phyloP scores from a whole-genome alignment of 2,888 invertebrate genomes.

The Chaetogeoica ovagalla region DNA sequence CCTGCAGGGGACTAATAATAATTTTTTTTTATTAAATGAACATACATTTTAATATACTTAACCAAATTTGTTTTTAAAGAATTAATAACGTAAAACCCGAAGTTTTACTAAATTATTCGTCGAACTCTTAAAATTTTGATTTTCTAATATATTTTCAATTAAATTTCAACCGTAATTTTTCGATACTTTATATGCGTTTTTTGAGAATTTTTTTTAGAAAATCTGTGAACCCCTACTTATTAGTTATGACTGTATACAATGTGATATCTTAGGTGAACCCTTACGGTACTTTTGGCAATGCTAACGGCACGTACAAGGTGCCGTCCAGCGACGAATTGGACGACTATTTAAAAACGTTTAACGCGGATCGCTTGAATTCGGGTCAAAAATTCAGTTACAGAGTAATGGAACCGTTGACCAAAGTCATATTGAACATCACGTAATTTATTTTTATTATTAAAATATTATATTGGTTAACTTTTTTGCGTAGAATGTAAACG shows the following conservation, averaged over 20 bases:
- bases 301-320: not conserved
- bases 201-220: not conserved
- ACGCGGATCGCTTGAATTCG: not conserved
- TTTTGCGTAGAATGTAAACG: no score
- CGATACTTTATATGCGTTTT: no score
- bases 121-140: no score
- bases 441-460: not conserved
- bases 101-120: no score
- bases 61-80: no score
- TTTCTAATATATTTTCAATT: no score
- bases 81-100: no score
- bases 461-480: no score
- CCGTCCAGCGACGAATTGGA: not conserved
- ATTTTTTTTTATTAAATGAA: no score
- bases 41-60: no score
- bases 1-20: no score
- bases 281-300: not conserved
- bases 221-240: not conserved
- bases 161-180: no score
- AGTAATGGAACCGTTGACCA: conserved; percentile 24
- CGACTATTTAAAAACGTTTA: not conserved
- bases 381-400: conserved; percentile 15
- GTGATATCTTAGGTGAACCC: conserved; percentile 16
- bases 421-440: conserved; percentile 27
- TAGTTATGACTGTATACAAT: not conserved